Conservation (phyloP, 1,140 invertebrate genomes). For the Trissolcus basalis region DNA sequence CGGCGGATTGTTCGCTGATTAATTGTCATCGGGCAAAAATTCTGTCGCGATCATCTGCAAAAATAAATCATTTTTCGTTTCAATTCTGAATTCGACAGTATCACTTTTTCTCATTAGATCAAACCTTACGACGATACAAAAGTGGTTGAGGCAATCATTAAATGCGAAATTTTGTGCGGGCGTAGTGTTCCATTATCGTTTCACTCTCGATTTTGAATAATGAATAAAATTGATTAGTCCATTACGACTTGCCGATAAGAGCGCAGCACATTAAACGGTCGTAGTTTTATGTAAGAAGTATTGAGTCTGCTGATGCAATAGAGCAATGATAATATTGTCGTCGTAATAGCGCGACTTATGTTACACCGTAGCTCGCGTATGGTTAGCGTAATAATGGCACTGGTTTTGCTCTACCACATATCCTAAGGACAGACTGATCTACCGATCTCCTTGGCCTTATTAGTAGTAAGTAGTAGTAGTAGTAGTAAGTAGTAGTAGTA, state of each 20-base stretch:
- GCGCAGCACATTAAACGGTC: conserved; percentile 12
- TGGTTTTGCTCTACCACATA: conserved; percentile 1
- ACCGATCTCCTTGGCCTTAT: too few species aligned
- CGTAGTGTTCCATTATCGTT: too few species aligned
- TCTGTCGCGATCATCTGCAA: conserved; percentile 18
- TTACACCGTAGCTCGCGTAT: conserved; percentile 5
- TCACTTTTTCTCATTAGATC: neutral
- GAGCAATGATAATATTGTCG: conserved; percentile 16
- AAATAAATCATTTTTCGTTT: conserved; percentile 12
- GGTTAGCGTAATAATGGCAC: conserved; percentile 10
- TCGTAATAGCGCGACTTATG: conserved; percentile 23
- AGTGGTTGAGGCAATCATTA: too few species aligned
- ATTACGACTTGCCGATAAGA: conserved; percentile 15
- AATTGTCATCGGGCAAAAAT: conserved; percentile 20
- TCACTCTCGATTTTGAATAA: too few species aligned
- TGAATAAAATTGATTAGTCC: conserved; percentile 6
- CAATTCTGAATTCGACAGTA: neutral
- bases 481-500: too few species aligned
- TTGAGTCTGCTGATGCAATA: conserved; percentile 24
- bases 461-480: too few species aligned
- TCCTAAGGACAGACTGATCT: too few species aligned
- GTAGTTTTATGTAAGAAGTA: conserved; percentile 25
- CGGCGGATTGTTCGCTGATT: conserved; percentile 35
- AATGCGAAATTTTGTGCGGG: too few species aligned
- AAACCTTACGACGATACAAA: too few species aligned